Evolutionary conservation across 2,888 invertebrate species (phyloP).

Genomic region (Monoplex corrugatus): DNA sequence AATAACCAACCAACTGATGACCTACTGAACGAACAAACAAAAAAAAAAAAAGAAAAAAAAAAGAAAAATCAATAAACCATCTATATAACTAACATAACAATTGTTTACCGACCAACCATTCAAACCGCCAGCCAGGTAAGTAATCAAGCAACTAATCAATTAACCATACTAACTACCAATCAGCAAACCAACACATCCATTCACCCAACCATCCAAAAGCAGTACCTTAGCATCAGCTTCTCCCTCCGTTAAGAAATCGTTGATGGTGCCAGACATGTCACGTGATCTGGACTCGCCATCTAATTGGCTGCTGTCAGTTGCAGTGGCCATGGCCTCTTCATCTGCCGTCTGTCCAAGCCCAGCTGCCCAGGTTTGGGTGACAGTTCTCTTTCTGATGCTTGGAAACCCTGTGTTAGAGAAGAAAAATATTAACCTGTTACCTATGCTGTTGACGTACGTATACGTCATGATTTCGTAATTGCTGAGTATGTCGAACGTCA

Average conservation of each 20-base stretch:
- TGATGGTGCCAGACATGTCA: background rate
- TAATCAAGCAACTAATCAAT: background rate
- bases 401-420: background rate
- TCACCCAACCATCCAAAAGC: background rate
- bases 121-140: no score
- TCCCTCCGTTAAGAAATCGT: background rate
- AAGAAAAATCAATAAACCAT: background rate
- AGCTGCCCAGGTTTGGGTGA: background rate
- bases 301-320: slow-evolving; percentile 33
- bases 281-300: background rate
- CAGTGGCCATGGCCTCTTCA: background rate
- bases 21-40: background rate
- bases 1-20: background rate
- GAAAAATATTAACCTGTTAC: no score
- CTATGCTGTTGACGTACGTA: no score
- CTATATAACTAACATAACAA: no score
- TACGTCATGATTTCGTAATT: no score
- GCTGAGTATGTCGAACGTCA: no score
- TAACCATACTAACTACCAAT: background rate
- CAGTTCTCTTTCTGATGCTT: background rate
- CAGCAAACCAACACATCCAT: background rate
- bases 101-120: no score
- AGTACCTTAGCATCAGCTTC: background rate
- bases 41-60: background rate
- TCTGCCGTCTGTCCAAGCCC: background rate